Evolutionary conservation across 1,140 invertebrate species (phyloP).

Genomic region (Gonatopus flavifemur): DNA sequence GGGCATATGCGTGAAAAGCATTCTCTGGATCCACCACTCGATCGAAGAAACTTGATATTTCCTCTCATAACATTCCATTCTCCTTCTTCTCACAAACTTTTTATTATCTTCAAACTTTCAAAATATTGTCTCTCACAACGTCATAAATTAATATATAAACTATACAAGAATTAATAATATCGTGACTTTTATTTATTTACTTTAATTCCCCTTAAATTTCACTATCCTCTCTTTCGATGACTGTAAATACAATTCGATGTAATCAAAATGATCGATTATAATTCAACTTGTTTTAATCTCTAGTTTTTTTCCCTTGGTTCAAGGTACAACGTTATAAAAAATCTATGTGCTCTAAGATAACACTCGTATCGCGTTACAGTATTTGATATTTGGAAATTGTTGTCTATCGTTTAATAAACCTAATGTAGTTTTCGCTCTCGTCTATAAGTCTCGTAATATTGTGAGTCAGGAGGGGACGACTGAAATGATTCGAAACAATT

Average conservation of each 20-base stretch:
- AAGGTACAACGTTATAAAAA: conserved; percentile 32
- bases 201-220: background rate
- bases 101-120: conserved; percentile 1
- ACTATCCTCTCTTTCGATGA: background rate
- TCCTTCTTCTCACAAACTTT: background rate
- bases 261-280: conserved; percentile 5
- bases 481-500: too few species aligned
- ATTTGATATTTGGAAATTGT: conserved; percentile 24
- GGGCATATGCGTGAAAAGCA: too few species aligned
- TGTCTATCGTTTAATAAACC: conserved; percentile 25
- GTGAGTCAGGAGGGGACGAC: too few species aligned
- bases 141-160: conserved; percentile 27
- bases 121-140: conserved; percentile 27
- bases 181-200: background rate
- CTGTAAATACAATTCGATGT: conserved; percentile 6
- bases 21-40: too few species aligned
- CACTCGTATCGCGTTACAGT: conserved; percentile 25
- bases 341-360: conserved; percentile 28
- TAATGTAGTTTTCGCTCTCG: conserved; percentile 15
- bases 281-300: background rate
- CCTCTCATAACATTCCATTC: conserved; percentile 4
- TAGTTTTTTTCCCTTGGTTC: conserved; percentile 3
- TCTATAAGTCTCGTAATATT: too few species aligned
- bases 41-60: background rate
- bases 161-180: conserved; percentile 27